Evolutionary conservation across 30 jellyfish, hydroid and myxozoan genomes (phyloP).

Genomic region (Aurelia aurita): DNA sequence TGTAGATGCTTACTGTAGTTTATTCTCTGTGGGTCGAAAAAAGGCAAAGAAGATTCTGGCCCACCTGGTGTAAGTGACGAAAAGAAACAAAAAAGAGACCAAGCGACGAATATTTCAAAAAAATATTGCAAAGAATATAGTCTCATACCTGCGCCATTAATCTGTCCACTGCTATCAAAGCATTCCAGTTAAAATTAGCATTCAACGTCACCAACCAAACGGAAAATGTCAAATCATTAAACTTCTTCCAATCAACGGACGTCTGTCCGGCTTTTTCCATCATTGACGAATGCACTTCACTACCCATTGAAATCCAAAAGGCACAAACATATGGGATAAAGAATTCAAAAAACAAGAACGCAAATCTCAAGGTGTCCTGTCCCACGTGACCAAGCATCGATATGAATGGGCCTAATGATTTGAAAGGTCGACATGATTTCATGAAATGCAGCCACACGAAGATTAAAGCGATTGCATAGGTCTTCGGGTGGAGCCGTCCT

Average conservation of each 20-base stretch:
- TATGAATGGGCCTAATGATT: slow-evolving; percentile 95
- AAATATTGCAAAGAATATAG: too few species aligned
- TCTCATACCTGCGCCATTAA: slow-evolving; percentile 94
- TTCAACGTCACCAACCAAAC: slow-evolving; percentile 93
- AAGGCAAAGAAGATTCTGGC: too few species aligned
- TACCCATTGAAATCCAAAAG: slow-evolving; percentile 95
- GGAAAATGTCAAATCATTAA: slow-evolving; percentile 78
- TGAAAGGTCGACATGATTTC: slow-evolving; percentile 97
- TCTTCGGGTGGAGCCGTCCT: slow-evolving; percentile 74
- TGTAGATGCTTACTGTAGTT: too few species aligned
- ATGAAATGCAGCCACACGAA: slow-evolving; percentile 90
- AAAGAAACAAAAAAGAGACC: too few species aligned
- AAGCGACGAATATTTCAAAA: too few species aligned
- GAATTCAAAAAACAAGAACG: slow-evolving; percentile 90
- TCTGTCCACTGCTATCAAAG: slow-evolving; percentile 78
- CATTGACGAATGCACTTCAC: slow-evolving; percentile 64
- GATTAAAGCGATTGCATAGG: slow-evolving; percentile 84
- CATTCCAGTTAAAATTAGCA: slow-evolving; percentile 80
- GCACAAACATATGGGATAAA: slow-evolving; percentile 91
- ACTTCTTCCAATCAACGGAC: slow-evolving; percentile 84
- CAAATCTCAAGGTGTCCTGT: slow-evolving; percentile 89
- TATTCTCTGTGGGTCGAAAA: too few species aligned
- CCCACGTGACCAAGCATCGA: slow-evolving; percentile 96
- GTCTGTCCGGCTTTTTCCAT: slow-evolving; percentile 74
- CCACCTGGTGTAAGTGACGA: too few species aligned